Evolutionary conservation across 35 echinoderm and acorn worm species (phyloP), one percentile per base, ranked within the genome.

Genomic region (Ophioderma brevispina): DNA sequence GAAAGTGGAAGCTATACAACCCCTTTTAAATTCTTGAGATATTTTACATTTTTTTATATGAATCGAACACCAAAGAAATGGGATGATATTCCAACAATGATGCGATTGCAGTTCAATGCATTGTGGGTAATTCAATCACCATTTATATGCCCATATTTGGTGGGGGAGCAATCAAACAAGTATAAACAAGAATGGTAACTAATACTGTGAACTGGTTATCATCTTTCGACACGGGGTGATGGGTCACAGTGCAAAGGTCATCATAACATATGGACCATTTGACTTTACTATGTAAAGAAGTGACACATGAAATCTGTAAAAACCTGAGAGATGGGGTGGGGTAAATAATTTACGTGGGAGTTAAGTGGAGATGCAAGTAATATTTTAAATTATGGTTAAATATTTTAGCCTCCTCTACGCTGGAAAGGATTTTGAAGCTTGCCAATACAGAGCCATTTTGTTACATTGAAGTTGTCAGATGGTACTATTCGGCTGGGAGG

Each of bases 381-480:
- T n/a, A n/a, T n/a, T n/a, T n/a, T n/a, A n/a, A n/a, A n/a, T n/a
- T n/a, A n/a, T n/a, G n/a, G n/a, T n/a, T n/a, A n/a, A n/a, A n/a
- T n/a, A n/a, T n/a, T n/a, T n/a, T n/a, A n/a, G n/a, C n/a, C n/a
- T n/a, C n/a, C n/a, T n/a, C n/a, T n/a, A n/a, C n/a, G n/a, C n/a
- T n/a, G n/a, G n/a, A n/a, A n/a, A n/a, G n/a, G n/a, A n/a, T n/a
- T n/a, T n/a, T n/a, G n/a, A n/a, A n/a, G n/a, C n/a, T n/a, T n/a
- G n/a, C n/a, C n/a, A n/a, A n/a, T n/a, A n/a, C n/a, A n/a, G n/a
- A 70, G 59, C 59, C 59, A 70, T 70, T 70, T 70, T 70, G 59
- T 70, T 70, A 70, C n/a, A 70, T 70, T 25, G 10, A 25, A 70
- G 59, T 13, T 18, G n/a, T 25, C 5, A 70, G 59, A 70, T 70